Evolutionary conservation across 2,113 vertebrate genomes (phyloP).

Genomic region (Nipponia nippon): DNA sequence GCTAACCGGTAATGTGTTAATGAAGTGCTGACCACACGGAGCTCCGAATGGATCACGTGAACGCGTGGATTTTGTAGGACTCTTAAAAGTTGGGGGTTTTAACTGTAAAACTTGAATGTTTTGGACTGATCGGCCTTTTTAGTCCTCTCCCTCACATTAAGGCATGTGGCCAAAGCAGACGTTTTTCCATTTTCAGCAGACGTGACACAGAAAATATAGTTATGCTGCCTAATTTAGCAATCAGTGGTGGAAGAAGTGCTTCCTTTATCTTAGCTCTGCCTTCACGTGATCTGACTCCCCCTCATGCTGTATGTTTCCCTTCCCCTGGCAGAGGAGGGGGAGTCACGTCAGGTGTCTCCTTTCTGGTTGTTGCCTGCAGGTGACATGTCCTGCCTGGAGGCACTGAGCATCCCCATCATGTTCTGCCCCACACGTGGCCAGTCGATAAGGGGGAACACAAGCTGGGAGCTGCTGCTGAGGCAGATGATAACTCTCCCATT

Average conservation of each 20-base stretch:
- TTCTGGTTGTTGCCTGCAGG: background rate
- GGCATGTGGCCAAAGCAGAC: background rate
- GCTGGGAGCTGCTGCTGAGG: background rate
- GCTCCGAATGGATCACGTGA: background rate
- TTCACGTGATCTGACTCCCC: background rate
- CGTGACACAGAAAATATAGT: background rate
- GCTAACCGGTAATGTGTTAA: rapidly evolving
- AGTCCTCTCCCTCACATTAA: background rate
- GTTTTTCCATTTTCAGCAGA: background rate
- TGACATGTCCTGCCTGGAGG: background rate
- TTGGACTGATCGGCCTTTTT: background rate
- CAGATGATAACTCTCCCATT: background rate
- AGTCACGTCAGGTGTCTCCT: background rate
- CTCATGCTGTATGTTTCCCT: background rate
- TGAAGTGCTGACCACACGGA: background rate
- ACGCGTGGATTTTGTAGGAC: background rate
- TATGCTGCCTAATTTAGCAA: background rate
- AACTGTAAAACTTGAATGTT: background rate
- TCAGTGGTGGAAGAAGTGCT: background rate
- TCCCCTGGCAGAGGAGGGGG: background rate
- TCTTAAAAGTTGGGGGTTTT: background rate
- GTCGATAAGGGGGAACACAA: background rate
- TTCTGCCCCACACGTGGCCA: background rate
- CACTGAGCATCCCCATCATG: background rate
- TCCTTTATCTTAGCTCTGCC: background rate